Percentiles rank a stretch among this genome's conserved stretches.
These are phyloP conservation scores for Helarctos malayanus DNA, from an alignment of 2,797 vertebrate genomes.

Conservation along the genomic window DNA sequence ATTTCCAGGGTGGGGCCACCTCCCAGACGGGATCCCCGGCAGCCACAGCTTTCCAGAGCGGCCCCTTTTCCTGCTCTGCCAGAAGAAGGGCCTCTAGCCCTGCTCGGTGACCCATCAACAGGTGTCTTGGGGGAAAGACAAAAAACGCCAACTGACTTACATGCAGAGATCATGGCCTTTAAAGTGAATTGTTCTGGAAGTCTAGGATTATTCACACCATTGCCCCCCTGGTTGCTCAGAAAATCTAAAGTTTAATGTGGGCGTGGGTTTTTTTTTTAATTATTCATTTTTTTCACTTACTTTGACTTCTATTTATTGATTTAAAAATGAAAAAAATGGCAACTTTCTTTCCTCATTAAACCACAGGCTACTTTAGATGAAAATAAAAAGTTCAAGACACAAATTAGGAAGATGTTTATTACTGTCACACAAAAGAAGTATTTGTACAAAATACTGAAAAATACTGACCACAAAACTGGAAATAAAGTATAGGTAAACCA, in stretches of 20 bases:
- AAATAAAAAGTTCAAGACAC: neutral
- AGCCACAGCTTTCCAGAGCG: neutral
- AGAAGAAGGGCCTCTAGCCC: neutral
- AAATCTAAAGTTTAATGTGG: neutral
- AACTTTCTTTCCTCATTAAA: neutral
- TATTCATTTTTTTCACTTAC: neutral
- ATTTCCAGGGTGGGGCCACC: neutral
- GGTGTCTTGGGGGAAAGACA: rapidly evolving
- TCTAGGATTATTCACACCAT: no score
- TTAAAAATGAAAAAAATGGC: neutral
- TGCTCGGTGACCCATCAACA: neutral
- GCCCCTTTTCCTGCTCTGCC: neutral
- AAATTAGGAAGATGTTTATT: neutral
- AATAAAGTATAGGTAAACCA: neutral
- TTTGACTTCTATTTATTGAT: neutral
- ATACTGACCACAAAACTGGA: neutral
- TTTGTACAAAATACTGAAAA: neutral
- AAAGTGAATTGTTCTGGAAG: neutral
- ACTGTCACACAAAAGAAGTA: neutral
- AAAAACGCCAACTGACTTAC: neutral
- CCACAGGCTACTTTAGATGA: neutral
- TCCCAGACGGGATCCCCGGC: rapidly evolving
- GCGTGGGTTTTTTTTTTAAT: neutral
- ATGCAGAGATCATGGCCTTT: neutral
- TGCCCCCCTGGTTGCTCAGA: neutral